Percentiles rank a stretch among this genome's conserved stretches.
Conservation (phyloP, 2,888 invertebrate species). For the Apamea epomidion region DNA sequence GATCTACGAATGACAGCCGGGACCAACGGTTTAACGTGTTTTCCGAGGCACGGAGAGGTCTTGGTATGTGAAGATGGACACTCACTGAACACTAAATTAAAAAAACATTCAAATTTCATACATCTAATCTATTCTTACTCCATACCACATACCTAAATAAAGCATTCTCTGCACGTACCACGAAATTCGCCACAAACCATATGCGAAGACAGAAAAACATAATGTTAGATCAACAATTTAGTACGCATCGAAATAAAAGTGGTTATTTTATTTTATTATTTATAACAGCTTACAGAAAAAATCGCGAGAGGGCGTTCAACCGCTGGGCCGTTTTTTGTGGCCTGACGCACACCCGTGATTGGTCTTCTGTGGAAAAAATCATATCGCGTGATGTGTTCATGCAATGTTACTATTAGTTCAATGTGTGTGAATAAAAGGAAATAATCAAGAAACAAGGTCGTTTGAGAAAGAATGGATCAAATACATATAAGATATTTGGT, state of each 20-base stretch:
- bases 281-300: conserved; percentile 50
- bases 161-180: conserved; percentile 53
- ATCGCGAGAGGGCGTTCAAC: conserved; percentile 61
- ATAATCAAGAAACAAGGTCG: conserved; percentile 38
- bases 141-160: conserved; percentile 24
- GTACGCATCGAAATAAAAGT: conserved; percentile 58
- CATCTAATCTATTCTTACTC: not conserved
- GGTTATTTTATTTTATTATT: too few species aligned
- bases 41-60: too few species aligned
- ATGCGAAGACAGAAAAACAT: conserved; percentile 43
- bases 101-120: not conserved
- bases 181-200: conserved; percentile 45
- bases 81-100: too few species aligned
- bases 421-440: conserved; percentile 38
- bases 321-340: conserved; percentile 62
- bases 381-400: conserved; percentile 66
- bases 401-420: conserved; percentile 54
- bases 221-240: conserved; percentile 65
- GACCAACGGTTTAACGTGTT: too few species aligned
- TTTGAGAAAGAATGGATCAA: conserved; percentile 29
- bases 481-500: not conserved
- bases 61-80: too few species aligned
- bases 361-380: conserved; percentile 47
- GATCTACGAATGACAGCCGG: too few species aligned
- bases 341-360: conserved; percentile 57